These are phyloP conservation scores for Valencia hispanica DNA, from an alignment of 2,797 vertebrate genomes.

Conservation along the genomic window DNA sequence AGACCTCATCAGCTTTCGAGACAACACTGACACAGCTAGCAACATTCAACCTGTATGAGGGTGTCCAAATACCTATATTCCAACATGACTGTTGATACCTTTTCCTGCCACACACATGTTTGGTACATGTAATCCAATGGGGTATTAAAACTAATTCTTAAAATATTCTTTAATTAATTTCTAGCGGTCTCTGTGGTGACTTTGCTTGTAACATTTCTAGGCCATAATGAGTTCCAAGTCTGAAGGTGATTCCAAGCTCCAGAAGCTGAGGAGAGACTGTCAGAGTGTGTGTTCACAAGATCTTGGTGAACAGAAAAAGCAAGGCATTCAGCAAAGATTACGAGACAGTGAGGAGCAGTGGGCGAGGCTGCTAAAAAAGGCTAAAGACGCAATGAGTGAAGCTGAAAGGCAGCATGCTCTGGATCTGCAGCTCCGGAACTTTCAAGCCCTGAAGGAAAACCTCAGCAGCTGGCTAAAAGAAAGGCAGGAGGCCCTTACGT, in stretches of 20 bases:
- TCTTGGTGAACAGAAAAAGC: constrained; percentile 50
- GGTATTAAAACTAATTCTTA: not conserved
- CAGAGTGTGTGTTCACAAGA: constrained; percentile 52
- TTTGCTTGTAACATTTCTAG: constrained; percentile 58
- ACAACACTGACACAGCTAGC: not conserved
- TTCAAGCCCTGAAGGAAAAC: constrained; percentile 69
- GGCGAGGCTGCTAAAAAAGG: constrained; percentile 35
- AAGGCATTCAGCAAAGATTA: constrained; percentile 47
- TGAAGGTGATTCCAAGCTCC: constrained; percentile 79
- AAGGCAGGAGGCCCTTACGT: constrained; percentile 75
- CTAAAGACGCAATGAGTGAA: constrained; percentile 32
- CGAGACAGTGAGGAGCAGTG: constrained; percentile 59
- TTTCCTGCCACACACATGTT: not conserved
- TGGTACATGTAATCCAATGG: not conserved
- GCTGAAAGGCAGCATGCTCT: constrained; percentile 62
- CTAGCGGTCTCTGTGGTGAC: not conserved
- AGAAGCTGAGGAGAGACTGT: constrained; percentile 61
- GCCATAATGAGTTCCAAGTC: constrained; percentile 71
- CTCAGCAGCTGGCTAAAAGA: constrained; percentile 81
- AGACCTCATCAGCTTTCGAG: not conserved
- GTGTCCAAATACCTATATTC: too few species aligned
- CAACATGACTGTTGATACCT: not conserved
- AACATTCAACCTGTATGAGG: too few species aligned
- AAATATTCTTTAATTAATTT: not conserved
- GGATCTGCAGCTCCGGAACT: constrained; percentile 63